A percentile compares a stretch with the other conserved stretches of the same genome.
phyloP scores from a whole-genome alignment of 1,140 invertebrate species.

The Phthorimaea operculella region DNA sequence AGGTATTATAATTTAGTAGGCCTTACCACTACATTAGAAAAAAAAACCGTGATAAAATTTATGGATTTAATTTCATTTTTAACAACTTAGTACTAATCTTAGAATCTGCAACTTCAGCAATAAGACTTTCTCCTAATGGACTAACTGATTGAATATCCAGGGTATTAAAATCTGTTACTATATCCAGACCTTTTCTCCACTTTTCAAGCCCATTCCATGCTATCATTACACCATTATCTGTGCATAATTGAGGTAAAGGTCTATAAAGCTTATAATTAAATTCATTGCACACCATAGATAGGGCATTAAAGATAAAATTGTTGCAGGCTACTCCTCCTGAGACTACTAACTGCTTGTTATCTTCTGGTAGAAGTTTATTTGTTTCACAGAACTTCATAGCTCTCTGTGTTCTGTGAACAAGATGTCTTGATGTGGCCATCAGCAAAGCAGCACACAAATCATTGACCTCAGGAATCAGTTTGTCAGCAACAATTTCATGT shows the following conservation, averaged over 20 bases:
- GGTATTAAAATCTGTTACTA: slow-evolving; percentile 30
- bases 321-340: slow-evolving; percentile 98
- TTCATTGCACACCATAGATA: slow-evolving; percentile 77
- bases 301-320: slow-evolving; percentile 78
- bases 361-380: slow-evolving; percentile 70
- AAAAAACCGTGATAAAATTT: slow-evolving; percentile 3
- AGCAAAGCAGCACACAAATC: slow-evolving; percentile 91
- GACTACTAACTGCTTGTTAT: slow-evolving; percentile 74
- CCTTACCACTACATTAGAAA: too few relatives aligned
- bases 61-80: slow-evolving; percentile 40
- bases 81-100: slow-evolving; percentile 46
- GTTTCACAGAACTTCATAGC: slow-evolving; percentile 81
- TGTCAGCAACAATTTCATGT: slow-evolving; percentile 70
- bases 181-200: slow-evolving; percentile 52
- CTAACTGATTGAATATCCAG: slow-evolving; percentile 48
- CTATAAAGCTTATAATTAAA: slow-evolving; percentile 76
- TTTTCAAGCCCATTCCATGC: slow-evolving; percentile 97
- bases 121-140: slow-evolving; percentile 44
- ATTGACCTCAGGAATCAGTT: slow-evolving; percentile 79
- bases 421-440: slow-evolving; percentile 77
- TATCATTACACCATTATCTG: slow-evolving; percentile 99
- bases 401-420: slow-evolving; percentile 85
- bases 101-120: slow-evolving; percentile 34
- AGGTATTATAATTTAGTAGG: too few relatives aligned
- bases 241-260: slow-evolving; percentile 88